Evolutionary conservation across 2,113 vertebrate genomes (phyloP).

Genomic region (Neoarius graeffei): DNA sequence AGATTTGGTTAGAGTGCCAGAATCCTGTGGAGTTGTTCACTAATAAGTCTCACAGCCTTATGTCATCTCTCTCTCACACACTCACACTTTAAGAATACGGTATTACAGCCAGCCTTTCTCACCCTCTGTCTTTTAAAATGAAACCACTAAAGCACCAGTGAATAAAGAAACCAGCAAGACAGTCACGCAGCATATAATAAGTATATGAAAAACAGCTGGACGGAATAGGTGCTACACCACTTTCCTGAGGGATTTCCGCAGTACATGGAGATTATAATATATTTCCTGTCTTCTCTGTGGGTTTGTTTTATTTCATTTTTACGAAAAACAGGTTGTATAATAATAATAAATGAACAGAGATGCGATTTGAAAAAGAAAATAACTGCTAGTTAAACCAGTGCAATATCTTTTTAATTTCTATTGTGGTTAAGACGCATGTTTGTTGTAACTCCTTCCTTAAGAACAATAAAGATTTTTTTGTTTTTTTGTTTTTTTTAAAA

Average conservation of each 20-base stretch:
- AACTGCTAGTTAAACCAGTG: slow-evolving; percentile 70
- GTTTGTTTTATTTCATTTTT: slow-evolving; percentile 38
- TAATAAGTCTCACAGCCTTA: slow-evolving; percentile 27
- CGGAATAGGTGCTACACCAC: slow-evolving; percentile 29
- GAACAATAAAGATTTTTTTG: slow-evolving; percentile 71
- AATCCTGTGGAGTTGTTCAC: slow-evolving; percentile 25
- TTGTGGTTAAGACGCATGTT: slow-evolving; percentile 74
- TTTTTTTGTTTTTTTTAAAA: slow-evolving; percentile 42
- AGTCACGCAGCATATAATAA: neutral
- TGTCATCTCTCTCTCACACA: neutral
- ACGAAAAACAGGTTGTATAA: slow-evolving; percentile 11
- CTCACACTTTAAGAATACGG: slow-evolving; percentile 18
- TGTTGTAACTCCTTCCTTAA: slow-evolving; percentile 72
- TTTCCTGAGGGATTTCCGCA: slow-evolving; percentile 3
- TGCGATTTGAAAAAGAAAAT: slow-evolving; percentile 21
- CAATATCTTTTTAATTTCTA: slow-evolving; percentile 76
- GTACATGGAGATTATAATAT: neutral
- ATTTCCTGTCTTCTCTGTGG: slow-evolving; percentile 18
- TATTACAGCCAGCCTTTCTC: slow-evolving; percentile 8
- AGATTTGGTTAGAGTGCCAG: slow-evolving; percentile 16
- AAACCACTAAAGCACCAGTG: slow-evolving; percentile 31
- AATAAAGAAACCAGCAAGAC: neutral
- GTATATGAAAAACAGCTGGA: slow-evolving; percentile 9
- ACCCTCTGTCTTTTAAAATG: slow-evolving; percentile 10
- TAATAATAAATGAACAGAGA: slow-evolving; percentile 42